A percentile compares a stretch with the other conserved stretches of the same genome.
phyloP scores from a whole-genome alignment of 2,888 invertebrate genomes.

The Sinodicranocentrus sp. region DNA sequence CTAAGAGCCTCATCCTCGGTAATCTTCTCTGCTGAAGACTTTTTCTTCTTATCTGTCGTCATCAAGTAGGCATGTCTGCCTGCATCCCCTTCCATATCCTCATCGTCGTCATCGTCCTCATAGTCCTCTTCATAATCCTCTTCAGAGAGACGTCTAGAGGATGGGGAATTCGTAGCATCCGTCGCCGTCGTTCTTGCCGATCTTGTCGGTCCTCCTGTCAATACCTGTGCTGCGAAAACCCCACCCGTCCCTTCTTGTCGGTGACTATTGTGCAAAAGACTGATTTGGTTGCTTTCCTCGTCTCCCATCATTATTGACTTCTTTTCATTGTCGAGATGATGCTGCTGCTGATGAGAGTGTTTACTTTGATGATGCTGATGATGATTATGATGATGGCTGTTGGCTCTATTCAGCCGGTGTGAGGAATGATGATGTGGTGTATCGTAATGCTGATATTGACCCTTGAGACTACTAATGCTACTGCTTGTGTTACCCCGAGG shows the following conservation, averaged over 20 bases:
- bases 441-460: constrained; percentile 61
- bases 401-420: constrained; percentile 41
- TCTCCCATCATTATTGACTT: constrained; percentile 3
- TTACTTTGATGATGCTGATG: constrained; percentile 52
- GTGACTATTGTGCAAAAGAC: constrained; percentile 41
- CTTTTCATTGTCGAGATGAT: constrained; percentile 13
- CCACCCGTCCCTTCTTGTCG: neutral
- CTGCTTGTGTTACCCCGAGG: constrained; percentile 58
- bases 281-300: constrained; percentile 58
- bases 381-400: constrained; percentile 59
- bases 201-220: constrained; percentile 14
- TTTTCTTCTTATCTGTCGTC: constrained; percentile 71
- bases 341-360: constrained; percentile 35
- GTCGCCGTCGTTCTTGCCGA: constrained; percentile 37
- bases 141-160: constrained; percentile 20
- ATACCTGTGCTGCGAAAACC: neutral
- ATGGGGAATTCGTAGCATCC: constrained; percentile 3
- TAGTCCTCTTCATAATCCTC: constrained; percentile 54
- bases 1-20: constrained; percentile 75
- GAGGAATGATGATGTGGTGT: constrained; percentile 64
- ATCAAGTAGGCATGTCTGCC: constrained; percentile 76
- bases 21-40: constrained; percentile 56
- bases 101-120: constrained; percentile 67
- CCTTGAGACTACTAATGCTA: constrained; percentile 45
- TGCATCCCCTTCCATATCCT: constrained; percentile 62